phyloP scores from a whole-genome alignment of 2,888 invertebrate species.

The Eristalis intricaria region DNA sequence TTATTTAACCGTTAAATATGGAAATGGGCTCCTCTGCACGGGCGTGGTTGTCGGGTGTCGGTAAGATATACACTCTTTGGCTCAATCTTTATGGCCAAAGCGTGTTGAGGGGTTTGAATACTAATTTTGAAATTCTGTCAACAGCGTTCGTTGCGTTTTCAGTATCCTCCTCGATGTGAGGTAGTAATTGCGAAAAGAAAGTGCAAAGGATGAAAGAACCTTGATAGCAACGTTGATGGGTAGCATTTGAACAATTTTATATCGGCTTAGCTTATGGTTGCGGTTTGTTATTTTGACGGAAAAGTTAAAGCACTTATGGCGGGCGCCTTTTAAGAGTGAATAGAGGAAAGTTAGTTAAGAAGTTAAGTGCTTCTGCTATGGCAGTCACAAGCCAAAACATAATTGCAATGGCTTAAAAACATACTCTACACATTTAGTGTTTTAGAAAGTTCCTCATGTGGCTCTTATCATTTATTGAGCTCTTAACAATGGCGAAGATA shows the following conservation, averaged over 20 bases:
- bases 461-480: too few species aligned
- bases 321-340: background rate
- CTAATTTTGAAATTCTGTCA: background rate
- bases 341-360: background rate
- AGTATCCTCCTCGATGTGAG: background rate
- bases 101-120: background rate
- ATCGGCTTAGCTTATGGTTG: background rate
- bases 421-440: too few species aligned
- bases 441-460: too few species aligned
- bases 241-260: background rate
- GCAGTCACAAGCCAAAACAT: background rate
- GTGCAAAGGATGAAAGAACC: background rate
- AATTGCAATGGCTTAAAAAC: too few species aligned
- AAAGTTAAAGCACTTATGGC: background rate
- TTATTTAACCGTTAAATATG: conserved; percentile 3
- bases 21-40: background rate
- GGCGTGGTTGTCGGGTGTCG: background rate
- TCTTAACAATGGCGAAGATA: too few species aligned
- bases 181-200: background rate
- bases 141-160: background rate
- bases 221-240: background rate
- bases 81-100: background rate
- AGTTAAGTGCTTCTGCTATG: background rate
- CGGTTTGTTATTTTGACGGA: background rate
- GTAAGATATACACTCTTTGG: background rate